Base-by-base conservation (phyloP, 2,797 vertebrate species). In the Schizopygopsis pylzovi region DNA sequence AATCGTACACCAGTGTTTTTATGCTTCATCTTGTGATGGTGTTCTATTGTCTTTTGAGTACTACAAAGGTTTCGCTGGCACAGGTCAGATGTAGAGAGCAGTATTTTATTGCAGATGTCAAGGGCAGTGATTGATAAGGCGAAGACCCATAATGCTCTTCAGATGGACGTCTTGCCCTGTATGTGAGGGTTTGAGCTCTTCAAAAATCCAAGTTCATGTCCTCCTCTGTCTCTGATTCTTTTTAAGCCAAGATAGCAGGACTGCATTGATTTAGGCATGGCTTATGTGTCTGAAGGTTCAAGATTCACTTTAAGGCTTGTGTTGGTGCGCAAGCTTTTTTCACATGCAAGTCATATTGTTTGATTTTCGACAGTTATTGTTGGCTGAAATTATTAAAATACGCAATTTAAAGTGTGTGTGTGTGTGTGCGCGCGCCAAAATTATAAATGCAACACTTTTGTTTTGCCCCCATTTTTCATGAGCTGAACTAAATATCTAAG, bases 71-170 rank as follows among this genome's bases (percentile, higher is more conserved):
- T 49, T 47, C 11, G 3, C 54, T 83, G 68, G 33, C 73, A 43
- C 59, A 28, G 49, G 61, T 72, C 71, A 85, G 63, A 15, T 25
- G 49, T 11, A 85, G 56, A 70, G 71, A 63, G 39, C 49, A 77
- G 77, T 25, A n/a, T 87, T 88, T 77, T 85, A 79, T 81, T 80
- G 83, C 83, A 87, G 68, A 83, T 85, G 89, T 90, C 79, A 75
- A 75, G 77, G 25, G 41, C 75, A 37, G 71, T 80, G 75, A 79
- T 86, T 25, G 20, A 68, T 52, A 52, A 72, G 45, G n/a, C 4
- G 65, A 54, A 56, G 70, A 28, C 6, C 25, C 49, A 10, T 83
- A 85, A 88, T 83, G 83, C 56, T 68, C 67, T 81, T 89, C 75
- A 88, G 72, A 88, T 88, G 81, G 72, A 67, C 41, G 18, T 41